Evolutionary conservation across 2,888 invertebrate genomes (phyloP), one percentile per base, ranked within the genome.

Genomic region (Tenthredo scrophulariae): DNA sequence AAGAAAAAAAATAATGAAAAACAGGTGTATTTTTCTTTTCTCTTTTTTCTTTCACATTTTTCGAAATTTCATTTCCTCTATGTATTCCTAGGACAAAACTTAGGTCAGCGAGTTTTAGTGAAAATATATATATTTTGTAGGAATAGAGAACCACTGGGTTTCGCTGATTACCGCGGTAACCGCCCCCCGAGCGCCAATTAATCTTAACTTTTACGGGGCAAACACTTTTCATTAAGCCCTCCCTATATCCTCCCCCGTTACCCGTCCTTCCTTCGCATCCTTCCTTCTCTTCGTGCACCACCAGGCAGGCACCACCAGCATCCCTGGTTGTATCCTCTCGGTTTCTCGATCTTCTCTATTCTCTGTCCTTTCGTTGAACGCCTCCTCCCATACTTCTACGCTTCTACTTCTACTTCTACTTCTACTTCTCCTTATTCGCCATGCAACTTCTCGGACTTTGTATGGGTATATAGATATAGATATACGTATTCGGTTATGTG

Each of bases 141-240:
- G 89, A 90, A 90, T 90, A 92, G 92, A 92, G 91, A 92, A 92
- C 92, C 92, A 92, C 92, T 92, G 92, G 90, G 89, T 85, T 88
- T 79, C 90, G 91, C 92, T 92, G 92, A 92, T 92, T 92, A 92
- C 91, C 92, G 92, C 91, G 91, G 91, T 92, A 92, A 92, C 92
- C 92, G 91, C 89, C 92, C 92, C 92, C 92, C 91, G 90, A 92
- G 91, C 91, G 92, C 91, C 92, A 92, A 92, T 92, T 92, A 92
- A 92, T 92, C 92, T 92, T 92, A 92, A 92, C 92, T 92, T 92
- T 92, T 92, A 92, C 92, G 92, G 92, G 91, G 91, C 92, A 92
- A 92, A 92, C 92, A 92, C 92, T 92, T 92, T 92, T 92, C 92
- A 92, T 92, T 92, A 92, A 92, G 91, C 92, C 90, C 91, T 89